Base-by-base conservation (phyloP, 2,113 vertebrate genomes). In the Speoplatyrhinus poulsoni region DNA sequence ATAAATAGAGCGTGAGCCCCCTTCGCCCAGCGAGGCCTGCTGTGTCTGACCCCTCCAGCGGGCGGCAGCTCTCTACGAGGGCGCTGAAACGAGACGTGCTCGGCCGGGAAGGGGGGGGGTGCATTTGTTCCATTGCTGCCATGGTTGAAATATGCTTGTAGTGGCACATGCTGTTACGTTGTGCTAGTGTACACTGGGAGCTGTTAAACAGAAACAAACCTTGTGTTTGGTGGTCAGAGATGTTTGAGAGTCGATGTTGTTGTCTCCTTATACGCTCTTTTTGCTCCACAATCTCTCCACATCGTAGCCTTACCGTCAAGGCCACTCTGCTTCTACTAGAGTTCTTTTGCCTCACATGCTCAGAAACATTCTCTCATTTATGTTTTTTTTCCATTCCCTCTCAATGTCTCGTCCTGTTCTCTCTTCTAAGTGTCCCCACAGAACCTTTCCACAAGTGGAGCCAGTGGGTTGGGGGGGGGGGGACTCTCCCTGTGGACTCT, bases 361-460 rank as follows among this genome's bases (percentile, higher is more conserved):
- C 49, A 10, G 26, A 26, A 26, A 26, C 26, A 16, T 26, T 17
- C 49, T 53, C 64, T 15, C 41, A 19, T 63, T 41, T 56, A 60
- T 62, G 16, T 62, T 9, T 33, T 16, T 70, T 48, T 55, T 32
- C 10, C 7, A 13, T n/a, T 70, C 69, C 58, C 60, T 46, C 48
- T 53, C 2, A 19, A 4, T 33, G 9, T 53, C 48, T 50, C 26
- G 33, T 47, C 17, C 4, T 33, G 13, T 67, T 82, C 79, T 65
- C 52, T 57, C 17, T 67, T 62, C 54, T 63, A 72, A 12, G 19
- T 52, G 46, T 86, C 82, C 69, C 56, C 54, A 47, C 78, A 83
- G 81, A 84, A 80, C 75, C 63, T 85, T 89, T 84, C 87, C 85
- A 85, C 87, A 85, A 79, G 72, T 87, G 82, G 83, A 74, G 80